A percentile compares a stretch with the other conserved stretches of the same genome.
These are phyloP conservation scores for Enteromius anoplus DNA, from an alignment of 2,797 vertebrate species.

Conservation along the genomic window DNA sequence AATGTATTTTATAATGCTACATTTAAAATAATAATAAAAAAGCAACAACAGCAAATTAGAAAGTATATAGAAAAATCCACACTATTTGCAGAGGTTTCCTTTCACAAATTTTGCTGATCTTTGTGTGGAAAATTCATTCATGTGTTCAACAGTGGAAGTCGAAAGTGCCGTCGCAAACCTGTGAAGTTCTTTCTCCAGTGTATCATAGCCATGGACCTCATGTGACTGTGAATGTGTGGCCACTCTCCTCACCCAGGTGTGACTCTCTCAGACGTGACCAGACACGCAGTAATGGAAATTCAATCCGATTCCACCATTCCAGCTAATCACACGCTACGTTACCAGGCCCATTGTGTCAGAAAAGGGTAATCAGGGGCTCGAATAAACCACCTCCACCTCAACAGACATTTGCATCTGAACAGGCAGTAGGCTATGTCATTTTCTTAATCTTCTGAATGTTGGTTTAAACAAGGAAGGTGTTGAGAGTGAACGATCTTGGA, in stretches of 20 bases:
- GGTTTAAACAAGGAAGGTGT: background rate
- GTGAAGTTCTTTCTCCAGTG: background rate
- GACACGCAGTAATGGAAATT: conserved; percentile 46
- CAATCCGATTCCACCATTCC: conserved; percentile 18
- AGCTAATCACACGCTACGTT: conserved; percentile 43
- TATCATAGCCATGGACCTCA: background rate
- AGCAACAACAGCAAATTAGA: too few relatives aligned
- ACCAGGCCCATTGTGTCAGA: conserved; percentile 18
- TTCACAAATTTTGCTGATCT: background rate
- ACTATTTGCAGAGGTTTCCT: background rate
- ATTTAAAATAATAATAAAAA: too few relatives aligned
- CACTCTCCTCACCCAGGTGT: background rate
- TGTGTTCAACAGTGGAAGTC: background rate
- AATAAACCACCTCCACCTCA: conserved; percentile 16
- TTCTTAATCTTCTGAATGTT: background rate
- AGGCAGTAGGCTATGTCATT: background rate
- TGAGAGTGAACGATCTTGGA: background rate
- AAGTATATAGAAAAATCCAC: too few relatives aligned
- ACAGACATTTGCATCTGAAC: background rate
- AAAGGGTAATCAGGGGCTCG: conserved; percentile 12
- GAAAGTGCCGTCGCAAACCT: background rate
- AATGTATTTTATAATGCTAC: too few relatives aligned
- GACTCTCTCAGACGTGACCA: conserved; percentile 2
- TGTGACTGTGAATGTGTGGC: background rate
- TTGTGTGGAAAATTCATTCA: background rate